phyloP scores from a whole-genome alignment of 1,140 invertebrate genomes.

The Sarcophaga bullata region DNA sequence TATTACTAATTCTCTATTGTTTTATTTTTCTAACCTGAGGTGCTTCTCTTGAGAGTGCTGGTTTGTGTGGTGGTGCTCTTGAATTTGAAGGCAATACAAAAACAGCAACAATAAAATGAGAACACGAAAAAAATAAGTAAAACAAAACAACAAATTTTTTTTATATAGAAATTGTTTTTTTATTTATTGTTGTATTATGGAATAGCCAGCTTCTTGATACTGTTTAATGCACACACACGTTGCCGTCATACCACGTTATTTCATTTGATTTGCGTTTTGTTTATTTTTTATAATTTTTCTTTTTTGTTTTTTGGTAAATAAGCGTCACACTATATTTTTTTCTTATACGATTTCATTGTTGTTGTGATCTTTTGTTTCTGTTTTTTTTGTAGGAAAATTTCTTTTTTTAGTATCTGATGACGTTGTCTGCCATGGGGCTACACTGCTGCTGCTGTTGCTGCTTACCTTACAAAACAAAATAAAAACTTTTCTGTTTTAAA shows the following conservation, averaged over 20 bases:
- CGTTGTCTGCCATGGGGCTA: not conserved
- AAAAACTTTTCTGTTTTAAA: too few species aligned
- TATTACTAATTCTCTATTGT: too few species aligned
- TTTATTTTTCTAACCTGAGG: too few species aligned
- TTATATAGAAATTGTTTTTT: too few species aligned
- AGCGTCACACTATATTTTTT: not conserved
- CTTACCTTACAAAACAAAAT: not conserved
- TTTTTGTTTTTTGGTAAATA: not conserved
- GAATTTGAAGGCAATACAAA: not conserved
- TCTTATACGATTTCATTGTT: not conserved
- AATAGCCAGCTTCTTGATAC: not conserved
- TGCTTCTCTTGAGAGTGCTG: too few species aligned
- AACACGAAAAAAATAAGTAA: not conserved
- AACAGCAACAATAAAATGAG: not conserved
- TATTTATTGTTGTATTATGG: too few species aligned
- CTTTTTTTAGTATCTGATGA: constrained; percentile 1
- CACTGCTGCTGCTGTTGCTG: not conserved
- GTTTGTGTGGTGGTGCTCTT: not conserved
- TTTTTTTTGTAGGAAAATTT: too few species aligned
- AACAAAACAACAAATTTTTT: not conserved
- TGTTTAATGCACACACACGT: not conserved
- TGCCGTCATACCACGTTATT: constrained; percentile 14
- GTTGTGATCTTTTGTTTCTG: not conserved
- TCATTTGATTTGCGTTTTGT: not conserved
- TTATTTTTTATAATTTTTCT: too few species aligned